phyloP scores from a whole-genome alignment of 1,140 invertebrate species.

The Pygmarrhopalites habei region DNA sequence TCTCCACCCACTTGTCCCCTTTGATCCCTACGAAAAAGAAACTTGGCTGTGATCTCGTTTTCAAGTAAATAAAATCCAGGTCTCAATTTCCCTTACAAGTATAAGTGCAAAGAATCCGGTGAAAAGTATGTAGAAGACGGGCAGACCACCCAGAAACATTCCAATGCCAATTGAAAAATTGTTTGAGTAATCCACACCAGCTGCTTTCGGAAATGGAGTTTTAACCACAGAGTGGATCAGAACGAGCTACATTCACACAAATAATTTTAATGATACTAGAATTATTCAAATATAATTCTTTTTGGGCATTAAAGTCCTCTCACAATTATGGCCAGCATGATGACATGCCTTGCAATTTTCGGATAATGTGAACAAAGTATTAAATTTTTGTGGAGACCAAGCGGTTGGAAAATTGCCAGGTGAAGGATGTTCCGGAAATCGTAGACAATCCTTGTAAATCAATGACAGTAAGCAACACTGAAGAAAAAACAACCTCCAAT shows the following conservation, averaged over 20 bases:
- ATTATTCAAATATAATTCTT: too few relatives aligned
- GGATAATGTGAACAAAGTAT: conserved; percentile 1
- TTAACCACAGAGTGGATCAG: not conserved
- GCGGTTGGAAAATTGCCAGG: conserved; percentile 2
- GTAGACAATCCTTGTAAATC: conserved; percentile 6
- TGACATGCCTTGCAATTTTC: not conserved
- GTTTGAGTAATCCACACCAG: not conserved
- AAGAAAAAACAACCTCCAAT: not conserved
- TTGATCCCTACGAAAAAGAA: too few relatives aligned
- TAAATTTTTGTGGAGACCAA: not conserved
- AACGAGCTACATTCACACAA: too few relatives aligned
- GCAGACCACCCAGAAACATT: not conserved
- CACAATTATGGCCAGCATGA: not conserved
- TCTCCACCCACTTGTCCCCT: not conserved
- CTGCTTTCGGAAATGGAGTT: not conserved
- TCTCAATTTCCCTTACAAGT: too few relatives aligned
- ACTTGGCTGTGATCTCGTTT: too few relatives aligned
- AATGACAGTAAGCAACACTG: conserved; percentile 11
- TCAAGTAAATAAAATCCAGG: too few relatives aligned
- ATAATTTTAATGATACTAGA: too few relatives aligned
- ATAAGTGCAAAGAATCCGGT: not conserved
- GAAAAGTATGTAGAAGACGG: not conserved
- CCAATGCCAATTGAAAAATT: not conserved
- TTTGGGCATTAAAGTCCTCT: too few relatives aligned
- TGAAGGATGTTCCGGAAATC: conserved; percentile 19